Evolutionary conservation across 2,113 vertebrate genomes (phyloP).

Genomic region (Alectura lathami): DNA sequence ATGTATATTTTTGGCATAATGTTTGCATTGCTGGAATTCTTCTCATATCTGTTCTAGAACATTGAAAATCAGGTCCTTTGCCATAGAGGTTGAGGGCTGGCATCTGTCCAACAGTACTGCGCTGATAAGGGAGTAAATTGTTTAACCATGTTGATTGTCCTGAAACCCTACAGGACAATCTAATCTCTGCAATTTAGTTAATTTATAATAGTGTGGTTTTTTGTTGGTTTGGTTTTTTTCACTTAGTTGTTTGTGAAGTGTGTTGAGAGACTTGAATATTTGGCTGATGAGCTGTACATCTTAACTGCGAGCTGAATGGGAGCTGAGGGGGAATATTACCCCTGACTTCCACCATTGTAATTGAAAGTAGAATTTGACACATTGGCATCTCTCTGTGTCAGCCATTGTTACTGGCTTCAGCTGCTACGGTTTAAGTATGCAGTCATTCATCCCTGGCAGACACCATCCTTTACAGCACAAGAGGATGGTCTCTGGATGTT

Average conservation of each 20-base stretch:
- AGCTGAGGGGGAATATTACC: slow-evolving; percentile 37
- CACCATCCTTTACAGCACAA: slow-evolving; percentile 46
- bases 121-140: slow-evolving; percentile 33
- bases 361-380: slow-evolving; percentile 63
- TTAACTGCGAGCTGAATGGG: neutral
- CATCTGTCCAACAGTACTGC: neutral
- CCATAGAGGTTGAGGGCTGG: neutral
- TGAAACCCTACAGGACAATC: neutral
- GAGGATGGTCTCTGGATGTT: slow-evolving; percentile 64
- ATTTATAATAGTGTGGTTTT: slow-evolving; percentile 14
- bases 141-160: slow-evolving; percentile 25
- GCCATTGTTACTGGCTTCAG: slow-evolving; percentile 26
- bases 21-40: neutral
- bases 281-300: slow-evolving; percentile 1
- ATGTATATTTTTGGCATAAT: neutral
- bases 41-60: neutral
- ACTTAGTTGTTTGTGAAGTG: neutral
- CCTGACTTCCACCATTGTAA: slow-evolving; percentile 51
- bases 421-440: slow-evolving; percentile 39
- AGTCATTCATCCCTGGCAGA: slow-evolving; percentile 53
- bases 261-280: neutral
- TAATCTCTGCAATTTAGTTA: slow-evolving; percentile 37
- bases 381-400: slow-evolving; percentile 27
- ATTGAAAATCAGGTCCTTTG: neutral
- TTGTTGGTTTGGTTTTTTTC: neutral